These are phyloP conservation scores for Aricia artaxerxes DNA, from an alignment of 2,888 invertebrate species.

Conservation along the genomic window DNA sequence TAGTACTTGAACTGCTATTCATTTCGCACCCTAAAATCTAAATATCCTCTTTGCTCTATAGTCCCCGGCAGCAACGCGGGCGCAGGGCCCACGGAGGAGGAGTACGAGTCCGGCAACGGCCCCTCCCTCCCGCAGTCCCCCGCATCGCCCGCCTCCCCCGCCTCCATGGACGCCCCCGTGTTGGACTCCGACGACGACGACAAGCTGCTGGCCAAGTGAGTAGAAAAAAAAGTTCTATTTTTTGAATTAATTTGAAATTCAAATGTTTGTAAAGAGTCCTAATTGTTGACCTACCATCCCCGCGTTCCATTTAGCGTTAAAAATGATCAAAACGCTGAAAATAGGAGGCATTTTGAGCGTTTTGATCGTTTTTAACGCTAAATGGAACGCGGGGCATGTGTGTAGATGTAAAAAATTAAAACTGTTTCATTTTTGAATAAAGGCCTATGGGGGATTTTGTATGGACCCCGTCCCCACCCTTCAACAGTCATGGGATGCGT, in stretches of 20 bases:
- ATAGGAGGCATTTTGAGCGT: too few species aligned
- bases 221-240: constrained; percentile 13
- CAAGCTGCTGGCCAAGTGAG: constrained; percentile 79
- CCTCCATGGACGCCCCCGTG: constrained; percentile 90
- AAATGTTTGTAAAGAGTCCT: too few species aligned
- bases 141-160: constrained; percentile 94
- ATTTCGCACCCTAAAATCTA: not conserved
- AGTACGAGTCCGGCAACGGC: constrained; percentile 97
- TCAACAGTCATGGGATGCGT: too few species aligned
- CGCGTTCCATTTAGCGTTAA: too few species aligned
- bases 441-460: too few species aligned
- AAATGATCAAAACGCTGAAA: too few species aligned
- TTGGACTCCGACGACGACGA: constrained; percentile 93
- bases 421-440: too few species aligned
- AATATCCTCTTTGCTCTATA: not conserved
- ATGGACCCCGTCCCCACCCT: too few species aligned
- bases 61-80: constrained; percentile 30
- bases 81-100: constrained; percentile 87
- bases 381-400: too few species aligned
- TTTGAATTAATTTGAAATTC: not conserved
- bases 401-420: too few species aligned
- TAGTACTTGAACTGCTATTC: not conserved
- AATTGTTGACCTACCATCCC: too few species aligned
- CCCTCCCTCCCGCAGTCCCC: constrained; percentile 97
- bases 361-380: too few species aligned